Percentiles rank a stretch among this genome's conserved stretches.
These are phyloP conservation scores for Plusia festucae DNA, from an alignment of 2,888 invertebrate species.

Conservation along the genomic window DNA sequence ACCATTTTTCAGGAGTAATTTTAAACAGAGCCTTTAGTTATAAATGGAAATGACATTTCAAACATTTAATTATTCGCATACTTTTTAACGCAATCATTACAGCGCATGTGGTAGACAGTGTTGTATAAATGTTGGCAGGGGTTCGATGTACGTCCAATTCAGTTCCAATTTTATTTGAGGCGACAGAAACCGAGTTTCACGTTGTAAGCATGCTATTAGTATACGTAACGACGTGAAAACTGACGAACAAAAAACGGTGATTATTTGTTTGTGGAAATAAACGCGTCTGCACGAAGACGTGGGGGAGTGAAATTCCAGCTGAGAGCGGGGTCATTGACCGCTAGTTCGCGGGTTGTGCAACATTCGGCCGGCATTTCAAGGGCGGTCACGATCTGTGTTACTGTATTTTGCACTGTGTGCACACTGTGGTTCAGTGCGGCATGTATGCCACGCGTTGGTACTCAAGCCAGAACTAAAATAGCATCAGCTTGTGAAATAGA, in stretches of 20 bases:
- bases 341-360: constrained; percentile 32
- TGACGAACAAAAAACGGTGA: constrained; percentile 3
- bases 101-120: constrained; percentile 36
- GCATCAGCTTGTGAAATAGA: constrained; percentile 76
- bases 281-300: constrained; percentile 19
- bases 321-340: constrained; percentile 54
- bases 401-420: constrained; percentile 55
- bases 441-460: constrained; percentile 61
- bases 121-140: constrained; percentile 71
- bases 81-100: constrained; percentile 22
- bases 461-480: constrained; percentile 83
- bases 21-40: background rate
- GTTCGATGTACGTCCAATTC: constrained; percentile 64
- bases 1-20: background rate
- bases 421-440: constrained; percentile 60
- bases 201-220: constrained; percentile 37
- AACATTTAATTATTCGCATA: constrained; percentile 17
- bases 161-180: constrained; percentile 75
- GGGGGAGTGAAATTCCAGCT: constrained; percentile 55
- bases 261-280: constrained; percentile 2
- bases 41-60: background rate
- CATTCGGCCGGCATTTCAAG: constrained; percentile 56
- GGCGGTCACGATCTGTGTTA: constrained; percentile 44
- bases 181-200: constrained; percentile 35
- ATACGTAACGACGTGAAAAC: constrained; percentile 51